These are phyloP conservation scores for Drymonia ruficornis DNA, from an alignment of 2,888 invertebrate genomes.

Conservation along the genomic window DNA sequence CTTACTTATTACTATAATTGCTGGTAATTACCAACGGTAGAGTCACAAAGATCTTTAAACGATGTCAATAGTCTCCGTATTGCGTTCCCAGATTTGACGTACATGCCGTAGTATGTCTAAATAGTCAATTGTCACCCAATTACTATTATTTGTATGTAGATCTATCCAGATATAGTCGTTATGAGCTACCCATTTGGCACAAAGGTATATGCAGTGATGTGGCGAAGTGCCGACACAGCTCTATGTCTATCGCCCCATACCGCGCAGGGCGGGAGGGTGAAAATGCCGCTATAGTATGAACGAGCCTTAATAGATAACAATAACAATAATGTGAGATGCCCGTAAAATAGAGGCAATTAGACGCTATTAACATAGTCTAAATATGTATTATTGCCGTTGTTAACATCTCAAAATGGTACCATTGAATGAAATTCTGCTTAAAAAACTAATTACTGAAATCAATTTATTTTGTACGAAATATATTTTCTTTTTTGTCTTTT, in stretches of 20 bases:
- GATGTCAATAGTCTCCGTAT: neutral
- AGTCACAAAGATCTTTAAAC: neutral
- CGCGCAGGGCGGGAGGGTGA: neutral
- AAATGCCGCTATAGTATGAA: neutral
- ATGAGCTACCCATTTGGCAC: neutral
- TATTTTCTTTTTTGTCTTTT: too few species aligned
- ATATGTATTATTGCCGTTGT: conserved; percentile 13
- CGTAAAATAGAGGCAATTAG: conserved; percentile 18
- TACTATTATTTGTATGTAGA: conserved; percentile 13
- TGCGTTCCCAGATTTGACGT: conserved; percentile 7
- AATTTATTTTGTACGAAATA: neutral
- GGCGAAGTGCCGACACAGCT: too few species aligned
- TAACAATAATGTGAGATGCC: conserved; percentile 18
- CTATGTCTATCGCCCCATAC: too few species aligned
- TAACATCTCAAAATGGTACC: too few species aligned
- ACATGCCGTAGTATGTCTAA: conserved; percentile 3
- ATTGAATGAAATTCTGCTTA: too few species aligned
- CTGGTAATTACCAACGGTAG: neutral
- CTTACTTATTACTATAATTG: neutral
- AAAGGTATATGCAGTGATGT: neutral
- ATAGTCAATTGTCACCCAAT: conserved; percentile 14
- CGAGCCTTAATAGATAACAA: conserved; percentile 15
- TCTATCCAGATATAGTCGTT: neutral
- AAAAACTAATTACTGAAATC: too few species aligned
- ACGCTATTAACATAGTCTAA: conserved; percentile 8